phyloP scores from a whole-genome alignment of 2,888 invertebrate species.

The Ferrisia virgata region DNA sequence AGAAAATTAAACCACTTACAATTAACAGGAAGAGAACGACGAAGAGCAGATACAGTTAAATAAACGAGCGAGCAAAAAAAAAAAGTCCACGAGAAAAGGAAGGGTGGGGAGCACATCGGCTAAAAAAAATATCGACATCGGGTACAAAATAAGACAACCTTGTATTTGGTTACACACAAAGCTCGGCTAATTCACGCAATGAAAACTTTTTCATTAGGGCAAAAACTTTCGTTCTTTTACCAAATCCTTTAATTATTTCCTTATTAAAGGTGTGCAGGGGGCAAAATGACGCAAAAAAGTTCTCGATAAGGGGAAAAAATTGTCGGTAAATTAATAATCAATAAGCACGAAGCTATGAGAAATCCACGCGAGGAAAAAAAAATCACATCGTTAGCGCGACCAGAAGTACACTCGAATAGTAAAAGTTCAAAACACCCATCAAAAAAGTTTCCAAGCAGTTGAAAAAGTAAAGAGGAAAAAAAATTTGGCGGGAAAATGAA shows the following conservation, averaged over 20 bases:
- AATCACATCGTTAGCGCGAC: background rate
- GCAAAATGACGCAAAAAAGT: background rate
- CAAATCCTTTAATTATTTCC: conserved; percentile 1
- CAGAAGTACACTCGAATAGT: background rate
- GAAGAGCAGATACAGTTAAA: background rate
- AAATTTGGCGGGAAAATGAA: background rate
- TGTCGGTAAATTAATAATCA: background rate
- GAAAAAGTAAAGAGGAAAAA: no score
- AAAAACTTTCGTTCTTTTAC: background rate
- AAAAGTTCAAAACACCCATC: conserved; percentile 28
- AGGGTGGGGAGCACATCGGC: background rate
- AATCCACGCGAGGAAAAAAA: background rate
- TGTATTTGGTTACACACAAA: background rate
- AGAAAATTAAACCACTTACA: no score
- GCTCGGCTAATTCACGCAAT: conserved; percentile 11
- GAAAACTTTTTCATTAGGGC: background rate
- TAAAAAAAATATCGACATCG: background rate
- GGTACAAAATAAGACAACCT: background rate
- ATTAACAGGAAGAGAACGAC: no score
- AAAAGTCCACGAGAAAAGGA: background rate
- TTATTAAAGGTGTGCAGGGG: background rate
- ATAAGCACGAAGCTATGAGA: background rate
- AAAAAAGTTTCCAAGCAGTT: background rate
- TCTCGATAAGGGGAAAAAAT: background rate
- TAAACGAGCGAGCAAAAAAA: background rate